phyloP scores from a whole-genome alignment of 2,797 vertebrate genomes.

The Intellagama lesueurii region DNA sequence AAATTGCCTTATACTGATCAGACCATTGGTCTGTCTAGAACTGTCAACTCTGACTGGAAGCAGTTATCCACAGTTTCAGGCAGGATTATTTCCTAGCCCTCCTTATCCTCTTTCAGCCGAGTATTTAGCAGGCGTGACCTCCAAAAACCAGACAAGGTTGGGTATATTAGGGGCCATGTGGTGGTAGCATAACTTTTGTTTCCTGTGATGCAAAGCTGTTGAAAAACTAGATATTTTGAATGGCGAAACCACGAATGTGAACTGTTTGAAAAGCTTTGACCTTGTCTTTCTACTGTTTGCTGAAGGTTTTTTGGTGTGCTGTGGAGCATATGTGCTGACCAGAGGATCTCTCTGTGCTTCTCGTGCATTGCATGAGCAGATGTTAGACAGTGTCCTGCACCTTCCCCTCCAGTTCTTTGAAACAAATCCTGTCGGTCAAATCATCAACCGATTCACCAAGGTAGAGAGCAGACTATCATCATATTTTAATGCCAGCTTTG shows the following conservation, averaged over 20 bases:
- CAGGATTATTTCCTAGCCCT: too few relatives aligned
- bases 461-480: slow-evolving; percentile 51
- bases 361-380: slow-evolving; percentile 63
- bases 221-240: background rate
- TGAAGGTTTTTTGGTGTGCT: slow-evolving; percentile 74
- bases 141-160: too few relatives aligned
- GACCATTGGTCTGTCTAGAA: too few relatives aligned
- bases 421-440: slow-evolving; percentile 64
- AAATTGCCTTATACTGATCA: too few relatives aligned
- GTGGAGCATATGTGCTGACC: slow-evolving; percentile 63
- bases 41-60: too few relatives aligned
- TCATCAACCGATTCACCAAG: slow-evolving; percentile 75
- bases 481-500: background rate
- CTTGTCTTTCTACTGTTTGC: background rate
- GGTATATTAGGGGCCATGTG: too few relatives aligned
- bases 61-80: too few relatives aligned
- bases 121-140: too few relatives aligned
- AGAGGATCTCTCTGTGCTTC: slow-evolving; percentile 70
- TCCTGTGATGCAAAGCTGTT: background rate
- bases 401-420: slow-evolving; percentile 75
- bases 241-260: background rate
- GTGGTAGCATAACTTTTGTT: too few relatives aligned
- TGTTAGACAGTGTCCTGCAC: slow-evolving; percentile 71
- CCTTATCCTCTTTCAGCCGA: too few relatives aligned
- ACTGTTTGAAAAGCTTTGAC: background rate